Percentiles rank a stretch among this genome's conserved stretches.
phyloP scores from a whole-genome alignment of 2,797 vertebrate species.

The Eremophila alpestris region DNA sequence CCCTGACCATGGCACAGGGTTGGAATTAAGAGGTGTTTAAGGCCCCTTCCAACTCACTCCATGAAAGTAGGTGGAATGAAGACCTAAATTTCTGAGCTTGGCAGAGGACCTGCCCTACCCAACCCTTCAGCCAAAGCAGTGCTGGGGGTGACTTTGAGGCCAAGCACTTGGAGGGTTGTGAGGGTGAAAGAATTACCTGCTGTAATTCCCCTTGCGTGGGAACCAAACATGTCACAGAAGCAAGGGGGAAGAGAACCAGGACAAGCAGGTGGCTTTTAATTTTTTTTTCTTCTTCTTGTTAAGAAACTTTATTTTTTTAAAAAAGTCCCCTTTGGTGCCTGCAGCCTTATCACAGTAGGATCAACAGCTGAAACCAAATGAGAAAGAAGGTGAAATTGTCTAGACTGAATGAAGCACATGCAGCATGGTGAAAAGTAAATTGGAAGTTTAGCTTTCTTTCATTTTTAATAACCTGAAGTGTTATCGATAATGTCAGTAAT shows the following conservation, averaged over 20 bases:
- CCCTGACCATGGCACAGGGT: neutral
- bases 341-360: neutral
- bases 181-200: neutral
- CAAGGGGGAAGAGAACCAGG: neutral
- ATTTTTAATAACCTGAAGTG: conserved; percentile 37
- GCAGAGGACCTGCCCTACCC: neutral
- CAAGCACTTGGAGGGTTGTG: neutral
- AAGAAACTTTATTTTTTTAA: neutral
- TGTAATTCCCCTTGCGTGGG: neutral
- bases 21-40: neutral
- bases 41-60: neutral
- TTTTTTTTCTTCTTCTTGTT: neutral
- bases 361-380: conserved; percentile 37
- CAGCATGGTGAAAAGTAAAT: neutral
- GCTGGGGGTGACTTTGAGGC: neutral
- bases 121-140: neutral
- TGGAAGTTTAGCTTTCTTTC: conserved; percentile 30
- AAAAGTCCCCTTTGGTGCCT: conserved; percentile 11
- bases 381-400: conserved; percentile 55
- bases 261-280: neutral
- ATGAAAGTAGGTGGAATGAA: neutral
- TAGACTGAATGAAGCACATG: neutral
- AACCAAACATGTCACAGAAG: neutral
- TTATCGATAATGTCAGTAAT: conserved; percentile 1
- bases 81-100: neutral